Conservation (phyloP, 1,140 invertebrate genomes). For the Papilio polytes region DNA sequence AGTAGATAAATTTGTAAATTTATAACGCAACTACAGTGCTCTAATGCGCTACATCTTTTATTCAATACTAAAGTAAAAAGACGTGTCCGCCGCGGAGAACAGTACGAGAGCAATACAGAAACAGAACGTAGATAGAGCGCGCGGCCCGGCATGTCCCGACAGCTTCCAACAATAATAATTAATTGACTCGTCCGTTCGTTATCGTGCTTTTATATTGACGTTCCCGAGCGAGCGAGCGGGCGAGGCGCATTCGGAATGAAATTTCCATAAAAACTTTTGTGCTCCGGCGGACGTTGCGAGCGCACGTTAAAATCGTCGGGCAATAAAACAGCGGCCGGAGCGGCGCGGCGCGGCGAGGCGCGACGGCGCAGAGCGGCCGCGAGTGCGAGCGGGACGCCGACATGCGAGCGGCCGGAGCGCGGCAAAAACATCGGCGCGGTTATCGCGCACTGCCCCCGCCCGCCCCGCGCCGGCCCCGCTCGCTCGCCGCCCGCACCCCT, state of each 20-base stretch:
- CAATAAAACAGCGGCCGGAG: slow-evolving; percentile 83
- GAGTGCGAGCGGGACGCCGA: slow-evolving; percentile 70
- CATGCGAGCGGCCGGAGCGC: slow-evolving; percentile 74
- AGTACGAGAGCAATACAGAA: slow-evolving; percentile 58
- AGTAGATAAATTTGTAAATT: not conserved
- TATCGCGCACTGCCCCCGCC: slow-evolving; percentile 64
- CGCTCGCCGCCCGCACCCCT: slow-evolving; percentile 47
- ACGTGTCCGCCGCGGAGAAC: slow-evolving; percentile 53
- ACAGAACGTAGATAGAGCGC: slow-evolving; percentile 69
- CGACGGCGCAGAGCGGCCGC: slow-evolving; percentile 71
- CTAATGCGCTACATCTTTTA: slow-evolving; percentile 32
- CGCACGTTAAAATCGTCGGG: slow-evolving; percentile 83
- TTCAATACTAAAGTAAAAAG: slow-evolving; percentile 37
- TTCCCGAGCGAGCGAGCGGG: slow-evolving; percentile 79
- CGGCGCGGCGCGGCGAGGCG: slow-evolving; percentile 79
- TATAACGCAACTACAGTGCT: not conserved
- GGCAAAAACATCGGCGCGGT: slow-evolving; percentile 80
- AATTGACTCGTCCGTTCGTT: slow-evolving; percentile 84
- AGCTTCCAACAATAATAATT: slow-evolving; percentile 83
- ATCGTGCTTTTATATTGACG: slow-evolving; percentile 83
- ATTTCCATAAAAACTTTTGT: slow-evolving; percentile 84
- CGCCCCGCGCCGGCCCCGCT: slow-evolving; percentile 51
- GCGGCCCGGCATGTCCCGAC: slow-evolving; percentile 71
- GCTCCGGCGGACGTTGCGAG: slow-evolving; percentile 82
- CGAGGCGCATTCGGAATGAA: slow-evolving; percentile 82